Base-by-base conservation (phyloP, 2,888 invertebrate genomes). In the Smittia sp. region DNA sequence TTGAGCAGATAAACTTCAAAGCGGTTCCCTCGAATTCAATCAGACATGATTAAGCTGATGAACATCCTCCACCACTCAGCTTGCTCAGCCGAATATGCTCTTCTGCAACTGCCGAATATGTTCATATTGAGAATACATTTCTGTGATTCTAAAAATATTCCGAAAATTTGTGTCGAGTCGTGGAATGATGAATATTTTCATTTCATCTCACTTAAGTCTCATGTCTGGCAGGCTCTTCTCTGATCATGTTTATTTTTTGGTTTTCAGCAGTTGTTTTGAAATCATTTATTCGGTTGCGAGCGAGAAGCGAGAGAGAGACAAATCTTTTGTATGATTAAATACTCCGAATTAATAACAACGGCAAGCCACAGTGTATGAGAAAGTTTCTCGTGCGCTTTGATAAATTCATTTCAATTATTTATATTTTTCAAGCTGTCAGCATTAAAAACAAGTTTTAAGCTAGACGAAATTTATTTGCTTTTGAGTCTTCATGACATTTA, bases 251-350 rank as follows among this genome's bases (percentile, higher is more conserved):
- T 13, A n/a, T 46, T 65, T 66, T 66, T 9, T n/a, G 66, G 66
- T 39, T 66, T 32, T 66, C 66, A 66, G 25, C 66, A 66, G 66
- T 66, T 66, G 66, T 66, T 66, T 66, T 66, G 66, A 66, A 66
- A 66, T 66, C 66, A 66, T 66, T 66, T 66, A 66, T 66, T 58
- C 22, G 20, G 58, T 58, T 58, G 18, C n/a, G n/a, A 46, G 46
- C 15, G 15, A 15, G 9, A 32, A 15, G n/a, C 58, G 18, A 9
- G n/a, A 7, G n/a, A 62, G 63, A 63, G 63, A 63, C 63, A 63
- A 63, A 63, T 63, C 63, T 63, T 22, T 63, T 22, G n/a, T 27
- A 63, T 63, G 63, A 63, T 63, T 63, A 63, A 63, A 63, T 25
- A 22, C 63, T 25, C 15, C 4, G 15, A 63, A 63, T 63, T 63